phyloP scores from a whole-genome alignment of 2,797 vertebrate species.

The Galago senegalensis region DNA sequence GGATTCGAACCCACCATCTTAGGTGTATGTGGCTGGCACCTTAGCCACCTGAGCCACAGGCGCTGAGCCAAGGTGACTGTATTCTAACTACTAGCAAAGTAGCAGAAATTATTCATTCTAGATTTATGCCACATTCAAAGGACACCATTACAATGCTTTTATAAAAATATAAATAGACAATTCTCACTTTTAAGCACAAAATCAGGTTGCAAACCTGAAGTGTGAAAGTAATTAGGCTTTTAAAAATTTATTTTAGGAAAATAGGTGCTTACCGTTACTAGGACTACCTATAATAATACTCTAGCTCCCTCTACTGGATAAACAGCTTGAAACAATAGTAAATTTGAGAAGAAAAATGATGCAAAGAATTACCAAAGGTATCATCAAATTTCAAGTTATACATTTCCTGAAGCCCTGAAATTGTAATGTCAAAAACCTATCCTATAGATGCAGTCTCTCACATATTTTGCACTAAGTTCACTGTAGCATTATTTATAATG shows the following conservation, averaged over 20 bases:
- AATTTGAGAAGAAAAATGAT: conserved; percentile 39
- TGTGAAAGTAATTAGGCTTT: neutral
- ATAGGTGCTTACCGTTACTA: neutral
- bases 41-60: too few species aligned
- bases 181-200: conserved; percentile 36
- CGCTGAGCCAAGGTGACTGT: neutral
- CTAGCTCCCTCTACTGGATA: conserved; percentile 19
- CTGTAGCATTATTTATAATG: neutral
- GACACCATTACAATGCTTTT: neutral
- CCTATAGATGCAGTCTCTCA: neutral
- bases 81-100: neutral
- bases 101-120: neutral
- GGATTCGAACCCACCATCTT: too few species aligned
- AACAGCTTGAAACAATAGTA: neutral
- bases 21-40: too few species aligned
- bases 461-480: neutral
- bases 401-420: neutral
- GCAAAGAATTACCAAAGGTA: conserved; percentile 17
- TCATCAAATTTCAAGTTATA: neutral
- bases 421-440: neutral
- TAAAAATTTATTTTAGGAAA: conserved; percentile 38
- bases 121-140: neutral
- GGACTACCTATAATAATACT: neutral
- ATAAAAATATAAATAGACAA: neutral
- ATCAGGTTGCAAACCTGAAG: neutral